phyloP scores from a whole-genome alignment of 2,797 vertebrate species.

The Ptychadena robeensis region DNA sequence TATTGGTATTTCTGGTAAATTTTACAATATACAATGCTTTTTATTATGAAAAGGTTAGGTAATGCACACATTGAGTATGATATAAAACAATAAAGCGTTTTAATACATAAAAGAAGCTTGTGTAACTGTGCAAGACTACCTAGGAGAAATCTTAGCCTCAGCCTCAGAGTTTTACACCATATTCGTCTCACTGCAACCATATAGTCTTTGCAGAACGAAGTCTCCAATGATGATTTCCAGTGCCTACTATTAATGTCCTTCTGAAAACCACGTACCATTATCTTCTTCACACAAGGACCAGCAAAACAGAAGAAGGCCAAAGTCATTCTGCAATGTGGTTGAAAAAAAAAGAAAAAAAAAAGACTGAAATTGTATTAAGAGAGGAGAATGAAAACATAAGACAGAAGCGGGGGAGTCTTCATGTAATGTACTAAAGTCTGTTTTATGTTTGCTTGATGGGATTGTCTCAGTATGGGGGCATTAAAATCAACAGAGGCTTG shows the following conservation, averaged over 20 bases:
- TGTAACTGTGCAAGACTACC: too few species aligned
- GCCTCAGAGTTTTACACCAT: too few species aligned
- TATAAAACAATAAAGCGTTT: too few species aligned
- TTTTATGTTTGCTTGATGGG: slow-evolving; percentile 50
- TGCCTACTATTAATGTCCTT: background rate
- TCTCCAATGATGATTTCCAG: background rate
- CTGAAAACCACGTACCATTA: background rate
- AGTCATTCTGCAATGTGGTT: slow-evolving; percentile 2
- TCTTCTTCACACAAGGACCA: background rate
- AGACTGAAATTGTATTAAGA: slow-evolving; percentile 9
- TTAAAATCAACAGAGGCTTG: slow-evolving; percentile 46
- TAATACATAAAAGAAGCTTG: too few species aligned
- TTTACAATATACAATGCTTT: too few species aligned
- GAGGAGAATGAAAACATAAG: slow-evolving; percentile 37
- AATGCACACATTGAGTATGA: too few species aligned
- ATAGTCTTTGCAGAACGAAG: too few species aligned
- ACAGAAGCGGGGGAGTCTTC: slow-evolving; percentile 11
- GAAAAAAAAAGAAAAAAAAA: slow-evolving; percentile 37
- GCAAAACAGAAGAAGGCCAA: background rate
- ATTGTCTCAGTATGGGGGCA: slow-evolving; percentile 49
- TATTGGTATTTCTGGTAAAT: too few species aligned
- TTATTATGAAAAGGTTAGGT: too few species aligned
- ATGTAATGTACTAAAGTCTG: slow-evolving; percentile 22
- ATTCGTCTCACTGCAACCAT: too few species aligned
- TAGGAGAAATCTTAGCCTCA: too few species aligned